Conservation (phyloP, 1,140 invertebrate species). For the Saccostrea echinata region DNA sequence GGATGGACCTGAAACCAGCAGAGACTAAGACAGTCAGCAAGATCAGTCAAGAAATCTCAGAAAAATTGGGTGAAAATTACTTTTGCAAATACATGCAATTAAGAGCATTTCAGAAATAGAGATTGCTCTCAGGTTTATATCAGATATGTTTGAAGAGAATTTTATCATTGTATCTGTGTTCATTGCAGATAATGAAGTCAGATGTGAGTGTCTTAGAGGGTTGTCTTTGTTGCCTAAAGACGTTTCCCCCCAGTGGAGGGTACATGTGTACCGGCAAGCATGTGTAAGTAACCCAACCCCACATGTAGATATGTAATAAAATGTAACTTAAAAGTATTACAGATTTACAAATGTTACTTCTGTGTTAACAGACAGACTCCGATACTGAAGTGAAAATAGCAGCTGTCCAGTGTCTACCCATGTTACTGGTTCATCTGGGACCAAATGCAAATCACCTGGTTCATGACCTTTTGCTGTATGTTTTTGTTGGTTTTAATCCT, state of each 20-base stretch:
- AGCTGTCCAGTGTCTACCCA: constrained; percentile 65
- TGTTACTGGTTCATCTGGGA: constrained; percentile 67
- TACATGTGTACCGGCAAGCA: constrained; percentile 69
- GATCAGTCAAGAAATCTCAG: constrained; percentile 54
- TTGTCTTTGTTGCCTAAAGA: constrained; percentile 70
- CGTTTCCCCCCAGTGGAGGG: constrained; percentile 68
- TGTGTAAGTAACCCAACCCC: constrained; percentile 61
- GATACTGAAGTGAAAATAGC: constrained; percentile 54
- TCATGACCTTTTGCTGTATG: constrained; percentile 69
- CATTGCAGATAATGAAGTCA: constrained; percentile 49
- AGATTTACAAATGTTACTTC: too few species aligned
- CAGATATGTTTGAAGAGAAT: not conserved
- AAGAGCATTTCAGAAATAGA: too few species aligned
- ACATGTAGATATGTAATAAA: too few species aligned
- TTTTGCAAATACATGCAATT: not conserved
- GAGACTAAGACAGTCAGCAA: constrained; percentile 63
- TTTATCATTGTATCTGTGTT: constrained; percentile 1
- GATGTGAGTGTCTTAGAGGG: constrained; percentile 59
- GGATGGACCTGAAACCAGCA: constrained; percentile 67
- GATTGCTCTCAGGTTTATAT: not conserved
- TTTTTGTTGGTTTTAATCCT: not conserved
- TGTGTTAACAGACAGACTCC: constrained; percentile 62
- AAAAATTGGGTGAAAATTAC: constrained; percentile 56
- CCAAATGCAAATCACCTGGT: constrained; percentile 71
- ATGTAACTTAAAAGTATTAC: too few species aligned